phyloP scores from a whole-genome alignment of 2,113 vertebrate species.

The Lophotis ruficrista region DNA sequence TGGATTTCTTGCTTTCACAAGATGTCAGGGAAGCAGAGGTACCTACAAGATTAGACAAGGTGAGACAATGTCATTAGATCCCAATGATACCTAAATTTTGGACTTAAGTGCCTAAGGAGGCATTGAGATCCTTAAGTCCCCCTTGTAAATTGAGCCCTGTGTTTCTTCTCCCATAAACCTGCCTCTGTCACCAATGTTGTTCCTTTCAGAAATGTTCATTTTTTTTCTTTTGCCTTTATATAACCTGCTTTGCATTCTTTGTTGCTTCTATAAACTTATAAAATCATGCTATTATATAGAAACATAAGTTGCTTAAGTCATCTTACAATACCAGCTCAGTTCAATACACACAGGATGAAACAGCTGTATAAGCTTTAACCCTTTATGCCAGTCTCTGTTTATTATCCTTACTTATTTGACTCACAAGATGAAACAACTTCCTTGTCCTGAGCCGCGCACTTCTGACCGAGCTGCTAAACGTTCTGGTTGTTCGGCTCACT shows the following conservation, averaged over 20 bases:
- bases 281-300: background rate
- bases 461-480: background rate
- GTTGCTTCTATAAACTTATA: background rate
- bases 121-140: background rate
- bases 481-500: background rate
- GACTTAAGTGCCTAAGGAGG: background rate
- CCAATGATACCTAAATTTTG: background rate
- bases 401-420: conserved; percentile 2
- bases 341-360: background rate
- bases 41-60: background rate
- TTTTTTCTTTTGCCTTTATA: background rate
- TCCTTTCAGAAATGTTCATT: background rate
- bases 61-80: background rate
- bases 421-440: conserved; percentile 31
- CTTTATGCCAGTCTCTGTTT: conserved; percentile 27
- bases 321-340: background rate
- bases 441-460: background rate
- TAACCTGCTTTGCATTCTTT: conserved; percentile 1
- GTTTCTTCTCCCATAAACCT: background rate
- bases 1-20: background rate
- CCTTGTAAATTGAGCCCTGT: background rate
- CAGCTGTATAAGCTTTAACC: conserved; percentile 39
- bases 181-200: background rate
- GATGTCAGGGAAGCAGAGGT: background rate
- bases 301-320: background rate